phyloP scores from a whole-genome alignment of 2,888 invertebrate species.

The Ophion obscuratus region DNA sequence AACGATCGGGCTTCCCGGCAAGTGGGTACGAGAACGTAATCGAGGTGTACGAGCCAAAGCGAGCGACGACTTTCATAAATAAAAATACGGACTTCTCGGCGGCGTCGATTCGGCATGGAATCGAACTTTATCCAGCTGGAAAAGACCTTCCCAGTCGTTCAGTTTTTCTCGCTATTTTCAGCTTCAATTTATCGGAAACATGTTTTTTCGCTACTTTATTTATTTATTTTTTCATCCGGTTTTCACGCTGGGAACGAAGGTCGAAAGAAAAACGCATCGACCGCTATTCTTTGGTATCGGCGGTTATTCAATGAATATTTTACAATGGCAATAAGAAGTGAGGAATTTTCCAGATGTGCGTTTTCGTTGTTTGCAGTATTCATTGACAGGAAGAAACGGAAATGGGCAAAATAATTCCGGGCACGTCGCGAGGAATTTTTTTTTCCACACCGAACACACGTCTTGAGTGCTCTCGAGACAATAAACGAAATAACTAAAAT shows the following conservation, averaged over 20 bases:
- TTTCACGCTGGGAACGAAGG: no score
- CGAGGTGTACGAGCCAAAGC: conserved; percentile 8
- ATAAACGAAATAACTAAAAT: neutral
- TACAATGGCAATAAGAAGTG: neutral
- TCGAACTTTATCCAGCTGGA: conserved; percentile 11
- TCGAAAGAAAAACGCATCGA: no score
- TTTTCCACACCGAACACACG: neutral
- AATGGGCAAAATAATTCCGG: no score
- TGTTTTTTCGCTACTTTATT: no score
- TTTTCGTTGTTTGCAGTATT: neutral
- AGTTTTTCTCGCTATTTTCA: no score
- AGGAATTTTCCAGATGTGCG: neutral
- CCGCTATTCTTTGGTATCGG: no score
- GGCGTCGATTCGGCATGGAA: conserved; percentile 12
- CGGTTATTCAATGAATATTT: conserved; percentile 13
- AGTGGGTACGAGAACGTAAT: conserved; percentile 7
- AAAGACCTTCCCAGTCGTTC: no score
- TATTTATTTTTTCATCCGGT: no score
- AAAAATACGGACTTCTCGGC: neutral
- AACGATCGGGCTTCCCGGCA: conserved; percentile 10
- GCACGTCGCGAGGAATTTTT: no score
- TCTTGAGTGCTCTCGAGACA: neutral
- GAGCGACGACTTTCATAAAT: conserved; percentile 22
- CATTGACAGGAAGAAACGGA: no score
- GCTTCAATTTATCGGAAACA: no score